Percentiles rank a stretch among this genome's conserved stretches.
phyloP scores from a whole-genome alignment of 2,888 invertebrate genomes.

The Colostygia pectinataria region DNA sequence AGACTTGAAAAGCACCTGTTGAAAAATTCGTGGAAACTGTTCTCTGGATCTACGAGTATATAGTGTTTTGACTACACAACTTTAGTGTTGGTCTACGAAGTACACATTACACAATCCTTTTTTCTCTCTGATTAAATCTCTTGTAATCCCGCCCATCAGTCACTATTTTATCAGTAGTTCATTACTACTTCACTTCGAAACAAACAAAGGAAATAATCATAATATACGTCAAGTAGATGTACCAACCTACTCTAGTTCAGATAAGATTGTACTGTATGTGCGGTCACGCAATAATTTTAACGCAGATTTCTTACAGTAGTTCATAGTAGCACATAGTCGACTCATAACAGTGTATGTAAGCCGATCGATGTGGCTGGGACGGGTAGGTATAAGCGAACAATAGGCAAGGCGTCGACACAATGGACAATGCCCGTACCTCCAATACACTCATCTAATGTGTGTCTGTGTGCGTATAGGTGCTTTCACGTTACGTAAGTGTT shows the following conservation, averaged over 20 bases:
- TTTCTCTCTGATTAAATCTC: no score
- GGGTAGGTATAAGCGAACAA: constrained; percentile 68
- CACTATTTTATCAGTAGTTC: no score
- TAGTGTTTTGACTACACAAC: no score
- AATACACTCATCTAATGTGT: constrained; percentile 69
- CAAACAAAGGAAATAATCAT: no score
- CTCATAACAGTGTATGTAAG: constrained; percentile 64
- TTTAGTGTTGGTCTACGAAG: no score
- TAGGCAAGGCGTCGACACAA: constrained; percentile 73
- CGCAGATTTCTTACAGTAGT: constrained; percentile 35
- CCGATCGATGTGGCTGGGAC: constrained; percentile 58
- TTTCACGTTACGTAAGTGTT: constrained; percentile 61
- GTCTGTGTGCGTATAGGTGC: constrained; percentile 60
- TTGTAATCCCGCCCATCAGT: no score
- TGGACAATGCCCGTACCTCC: constrained; percentile 76
- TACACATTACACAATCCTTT: no score
- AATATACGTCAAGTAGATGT: no score
- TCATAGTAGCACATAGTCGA: constrained; percentile 50
- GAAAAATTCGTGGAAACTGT: no score
- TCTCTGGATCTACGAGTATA: no score
- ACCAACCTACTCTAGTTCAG: not conserved
- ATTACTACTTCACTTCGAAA: no score
- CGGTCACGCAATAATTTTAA: constrained; percentile 2
- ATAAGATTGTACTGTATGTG: not conserved
- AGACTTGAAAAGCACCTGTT: no score